Conservation (phyloP, 2,113 vertebrate species). For the Coregonus clupeaformis region DNA sequence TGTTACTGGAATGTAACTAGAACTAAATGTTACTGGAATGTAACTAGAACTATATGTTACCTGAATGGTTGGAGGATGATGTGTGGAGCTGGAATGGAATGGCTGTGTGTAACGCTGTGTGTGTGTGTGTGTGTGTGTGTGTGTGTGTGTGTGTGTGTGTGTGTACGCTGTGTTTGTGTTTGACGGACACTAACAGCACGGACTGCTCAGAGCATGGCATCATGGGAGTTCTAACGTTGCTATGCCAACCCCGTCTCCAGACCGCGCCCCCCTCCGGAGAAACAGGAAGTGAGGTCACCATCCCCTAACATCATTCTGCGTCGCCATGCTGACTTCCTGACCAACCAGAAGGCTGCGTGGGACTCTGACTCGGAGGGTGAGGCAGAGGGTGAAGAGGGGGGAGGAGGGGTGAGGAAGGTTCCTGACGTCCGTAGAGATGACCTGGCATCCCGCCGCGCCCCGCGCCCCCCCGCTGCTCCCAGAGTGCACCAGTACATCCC, state of each 20-base stretch:
- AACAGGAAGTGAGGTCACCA: conserved; percentile 61
- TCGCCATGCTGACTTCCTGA: conserved; percentile 82
- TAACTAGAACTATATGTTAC: too few species aligned
- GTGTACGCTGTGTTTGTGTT: too few species aligned
- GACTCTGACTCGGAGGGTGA: conserved; percentile 70
- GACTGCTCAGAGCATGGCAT: conserved; percentile 1
- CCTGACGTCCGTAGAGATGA: conserved; percentile 92
- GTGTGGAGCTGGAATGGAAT: too few species aligned
- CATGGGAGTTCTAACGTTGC: conserved; percentile 26
- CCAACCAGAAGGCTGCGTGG: conserved; percentile 70
- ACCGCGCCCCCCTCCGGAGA: conserved; percentile 57
- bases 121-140: too few species aligned
- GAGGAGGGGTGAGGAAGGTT: conserved; percentile 67
- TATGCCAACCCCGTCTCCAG: conserved; percentile 45
- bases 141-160: too few species aligned
- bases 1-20: too few species aligned
- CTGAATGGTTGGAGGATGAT: too few species aligned
- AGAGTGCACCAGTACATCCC: conserved; percentile 79
- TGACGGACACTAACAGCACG: too few species aligned
- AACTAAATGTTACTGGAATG: too few species aligned
- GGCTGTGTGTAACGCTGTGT: too few species aligned
- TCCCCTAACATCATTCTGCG: conserved; percentile 82
- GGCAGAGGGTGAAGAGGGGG: too few species aligned
- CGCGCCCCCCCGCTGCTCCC: conserved; percentile 73
- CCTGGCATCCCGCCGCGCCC: conserved; percentile 84